These are phyloP conservation scores for Campoletis sonorensis DNA, from an alignment of 1,140 invertebrate species.

Conservation along the genomic window DNA sequence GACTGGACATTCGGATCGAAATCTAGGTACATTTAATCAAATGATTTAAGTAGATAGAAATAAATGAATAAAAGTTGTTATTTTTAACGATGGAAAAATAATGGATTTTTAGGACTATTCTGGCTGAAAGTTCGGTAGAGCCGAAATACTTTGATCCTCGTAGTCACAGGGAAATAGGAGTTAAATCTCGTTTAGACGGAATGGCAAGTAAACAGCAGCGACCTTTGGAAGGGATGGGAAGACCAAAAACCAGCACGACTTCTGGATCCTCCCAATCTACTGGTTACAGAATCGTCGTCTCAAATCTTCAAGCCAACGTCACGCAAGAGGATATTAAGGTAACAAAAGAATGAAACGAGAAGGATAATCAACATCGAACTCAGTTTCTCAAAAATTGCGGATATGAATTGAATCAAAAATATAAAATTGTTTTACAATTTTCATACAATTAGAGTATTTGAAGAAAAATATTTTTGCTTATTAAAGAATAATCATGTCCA, in stretches of 20 bases:
- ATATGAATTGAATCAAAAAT: no score
- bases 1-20: slow-evolving; percentile 70
- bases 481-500: slow-evolving; percentile 24
- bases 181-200: slow-evolving; percentile 76
- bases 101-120: slow-evolving; percentile 61
- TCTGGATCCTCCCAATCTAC: slow-evolving; percentile 65
- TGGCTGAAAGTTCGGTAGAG: slow-evolving; percentile 68
- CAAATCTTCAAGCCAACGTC: slow-evolving; percentile 90
- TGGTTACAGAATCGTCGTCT: slow-evolving; percentile 89
- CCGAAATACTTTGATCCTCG: slow-evolving; percentile 71
- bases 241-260: slow-evolving; percentile 72
- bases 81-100: not conserved
- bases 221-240: slow-evolving; percentile 75
- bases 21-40: slow-evolving; percentile 59
- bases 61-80: not conserved
- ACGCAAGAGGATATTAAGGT: slow-evolving; percentile 93
- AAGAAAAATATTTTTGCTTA: not conserved
- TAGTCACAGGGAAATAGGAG: slow-evolving; percentile 66
- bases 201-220: slow-evolving; percentile 72
- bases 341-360: slow-evolving; percentile 52
- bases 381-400: no score
- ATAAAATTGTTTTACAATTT: no score
- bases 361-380: no score
- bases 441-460: not conserved
- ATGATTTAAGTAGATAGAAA: not conserved